Evolutionary conservation across 2,113 vertebrate species (phyloP).

Genomic region (Silurus glanis): DNA sequence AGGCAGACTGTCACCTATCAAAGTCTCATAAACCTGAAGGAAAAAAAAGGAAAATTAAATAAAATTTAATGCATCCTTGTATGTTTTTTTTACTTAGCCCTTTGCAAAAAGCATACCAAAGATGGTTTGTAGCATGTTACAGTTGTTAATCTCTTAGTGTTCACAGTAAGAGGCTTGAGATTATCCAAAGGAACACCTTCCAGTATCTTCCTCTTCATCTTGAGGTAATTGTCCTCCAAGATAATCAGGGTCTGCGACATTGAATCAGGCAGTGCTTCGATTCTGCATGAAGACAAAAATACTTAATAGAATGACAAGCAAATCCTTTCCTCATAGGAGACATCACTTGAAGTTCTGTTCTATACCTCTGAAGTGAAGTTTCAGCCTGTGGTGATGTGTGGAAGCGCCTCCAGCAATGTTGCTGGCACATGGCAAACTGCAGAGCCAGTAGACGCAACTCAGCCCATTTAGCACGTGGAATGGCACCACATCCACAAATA

Average conservation of each 20-base stretch:
- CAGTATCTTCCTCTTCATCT: conserved; percentile 62
- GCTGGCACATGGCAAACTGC: conserved; percentile 64
- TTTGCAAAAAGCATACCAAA: conserved; percentile 48
- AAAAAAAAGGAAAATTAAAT: neutral
- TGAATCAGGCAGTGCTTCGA: conserved; percentile 26
- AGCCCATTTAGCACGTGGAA: conserved; percentile 49
- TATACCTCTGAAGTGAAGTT: conserved; percentile 39
- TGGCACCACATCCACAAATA: conserved; percentile 42
- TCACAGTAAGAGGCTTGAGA: conserved; percentile 62
- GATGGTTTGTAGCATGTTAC: conserved; percentile 52
- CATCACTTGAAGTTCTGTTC: neutral
- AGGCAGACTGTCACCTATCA: conserved; percentile 4
- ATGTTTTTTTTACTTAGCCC: neutral
- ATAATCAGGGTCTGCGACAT: conserved; percentile 52
- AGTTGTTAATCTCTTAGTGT: conserved; percentile 37
- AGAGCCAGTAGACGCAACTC: conserved; percentile 66
- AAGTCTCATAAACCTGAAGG: conserved; percentile 30
- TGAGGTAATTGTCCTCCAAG: conserved; percentile 60
- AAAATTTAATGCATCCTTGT: neutral
- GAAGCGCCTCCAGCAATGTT: conserved; percentile 65
- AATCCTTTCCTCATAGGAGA: neutral
- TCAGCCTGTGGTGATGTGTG: conserved; percentile 48
- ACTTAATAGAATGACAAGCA: neutral
- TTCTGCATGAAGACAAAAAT: conserved; percentile 47
- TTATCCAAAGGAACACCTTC: conserved; percentile 62